phyloP scores from a whole-genome alignment of 2,113 vertebrate species.

The Corythornis vintsioides region DNA sequence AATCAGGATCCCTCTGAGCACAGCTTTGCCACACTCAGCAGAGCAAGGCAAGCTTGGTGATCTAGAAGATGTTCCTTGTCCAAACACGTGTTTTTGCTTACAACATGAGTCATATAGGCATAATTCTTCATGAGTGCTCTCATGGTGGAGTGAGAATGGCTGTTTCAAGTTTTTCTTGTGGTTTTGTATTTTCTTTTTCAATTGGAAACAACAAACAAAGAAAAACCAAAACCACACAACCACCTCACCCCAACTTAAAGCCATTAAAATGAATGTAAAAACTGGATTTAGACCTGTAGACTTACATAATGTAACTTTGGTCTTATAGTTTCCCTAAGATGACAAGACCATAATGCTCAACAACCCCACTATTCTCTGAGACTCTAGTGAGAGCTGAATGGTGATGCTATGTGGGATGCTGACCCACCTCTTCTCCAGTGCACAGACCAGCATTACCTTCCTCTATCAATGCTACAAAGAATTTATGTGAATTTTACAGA shows the following conservation, averaged over 20 bases:
- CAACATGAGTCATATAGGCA: background rate
- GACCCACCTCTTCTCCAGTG: background rate
- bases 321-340: background rate
- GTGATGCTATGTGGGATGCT: background rate
- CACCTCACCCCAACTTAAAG: background rate
- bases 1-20: background rate
- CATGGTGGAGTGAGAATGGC: background rate
- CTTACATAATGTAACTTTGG: rapidly evolving
- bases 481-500: background rate
- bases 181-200: background rate
- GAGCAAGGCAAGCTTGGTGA: background rate
- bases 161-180: background rate
- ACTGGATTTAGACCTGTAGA: background rate
- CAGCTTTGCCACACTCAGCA: background rate
- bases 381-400: background rate
- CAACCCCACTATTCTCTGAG: background rate
- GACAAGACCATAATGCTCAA: background rate
- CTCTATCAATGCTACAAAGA: background rate
- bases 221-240: too few relatives aligned
- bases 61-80: background rate
- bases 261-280: background rate
- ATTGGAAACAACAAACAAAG: background rate
- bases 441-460: background rate
- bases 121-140: background rate
- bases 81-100: background rate